These are phyloP conservation scores for Keiferia lycopersicella DNA, from an alignment of 2,888 invertebrate species.

Conservation along the genomic window DNA sequence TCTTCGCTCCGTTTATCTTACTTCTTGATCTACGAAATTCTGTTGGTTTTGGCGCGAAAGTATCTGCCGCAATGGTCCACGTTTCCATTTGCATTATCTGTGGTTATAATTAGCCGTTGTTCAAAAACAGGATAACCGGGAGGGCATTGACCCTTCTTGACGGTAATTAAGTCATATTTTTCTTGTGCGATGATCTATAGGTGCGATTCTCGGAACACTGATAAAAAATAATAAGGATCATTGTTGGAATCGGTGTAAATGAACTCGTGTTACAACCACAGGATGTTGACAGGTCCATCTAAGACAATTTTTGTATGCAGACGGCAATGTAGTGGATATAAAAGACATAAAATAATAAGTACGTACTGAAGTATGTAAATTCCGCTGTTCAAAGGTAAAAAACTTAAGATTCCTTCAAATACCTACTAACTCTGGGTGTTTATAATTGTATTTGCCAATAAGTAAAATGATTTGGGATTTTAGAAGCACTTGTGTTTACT, in stretches of 20 bases:
- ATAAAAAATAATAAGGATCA: slow-evolving; percentile 20
- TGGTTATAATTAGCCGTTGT: slow-evolving; percentile 28
- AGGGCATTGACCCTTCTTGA: slow-evolving; percentile 26
- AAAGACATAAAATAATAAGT: too few relatives aligned
- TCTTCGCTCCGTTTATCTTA: too few relatives aligned
- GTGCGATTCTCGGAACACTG: slow-evolving; percentile 14
- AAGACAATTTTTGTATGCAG: background rate
- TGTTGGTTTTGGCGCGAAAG: slow-evolving; percentile 39
- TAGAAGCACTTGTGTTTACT: too few relatives aligned
- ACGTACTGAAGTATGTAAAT: too few relatives aligned
- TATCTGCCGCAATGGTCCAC: slow-evolving; percentile 11
- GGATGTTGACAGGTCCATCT: background rate
- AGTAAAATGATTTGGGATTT: too few relatives aligned
- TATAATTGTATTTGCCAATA: too few relatives aligned
- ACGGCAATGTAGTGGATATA: too few relatives aligned
- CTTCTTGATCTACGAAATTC: too few relatives aligned
- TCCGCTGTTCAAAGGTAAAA: too few relatives aligned
- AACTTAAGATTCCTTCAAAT: too few relatives aligned
- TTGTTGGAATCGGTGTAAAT: slow-evolving; percentile 28
- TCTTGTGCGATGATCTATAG: slow-evolving; percentile 18
- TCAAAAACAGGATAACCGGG: slow-evolving; percentile 14
- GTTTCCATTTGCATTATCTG: slow-evolving; percentile 25
- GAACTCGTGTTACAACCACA: background rate
- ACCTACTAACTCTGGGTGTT: too few relatives aligned
- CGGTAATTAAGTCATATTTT: slow-evolving; percentile 34